These are phyloP conservation scores for Dicrurus megarhynchus DNA, from an alignment of 2,113 vertebrate genomes.

Conservation along the genomic window DNA sequence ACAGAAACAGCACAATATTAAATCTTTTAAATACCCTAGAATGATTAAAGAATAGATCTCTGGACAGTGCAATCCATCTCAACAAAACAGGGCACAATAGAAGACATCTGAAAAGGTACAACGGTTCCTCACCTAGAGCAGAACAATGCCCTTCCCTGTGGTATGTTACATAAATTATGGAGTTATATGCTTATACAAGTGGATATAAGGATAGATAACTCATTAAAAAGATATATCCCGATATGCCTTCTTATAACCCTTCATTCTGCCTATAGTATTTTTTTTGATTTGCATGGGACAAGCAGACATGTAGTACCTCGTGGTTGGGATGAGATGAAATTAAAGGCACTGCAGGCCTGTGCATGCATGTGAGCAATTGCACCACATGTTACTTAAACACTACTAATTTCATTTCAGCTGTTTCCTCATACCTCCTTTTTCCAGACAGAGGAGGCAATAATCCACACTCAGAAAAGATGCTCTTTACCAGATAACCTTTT, in stretches of 20 bases:
- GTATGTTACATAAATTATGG: neutral
- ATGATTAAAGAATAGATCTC: neutral
- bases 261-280: neutral
- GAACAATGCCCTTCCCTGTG: neutral
- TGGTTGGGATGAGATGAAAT: neutral
- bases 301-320: accelerated
- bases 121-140: neutral
- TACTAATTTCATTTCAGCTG: neutral
- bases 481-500: neutral
- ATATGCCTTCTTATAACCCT: neutral
- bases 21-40: neutral
- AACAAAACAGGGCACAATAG: accelerated
- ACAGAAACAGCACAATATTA: neutral
- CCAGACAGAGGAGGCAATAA: neutral
- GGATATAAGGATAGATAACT: neutral
- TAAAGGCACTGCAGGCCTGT: neutral
- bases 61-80: neutral
- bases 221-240: neutral
- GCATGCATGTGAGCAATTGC: neutral
- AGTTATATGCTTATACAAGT: neutral
- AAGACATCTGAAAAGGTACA: neutral
- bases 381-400: neutral
- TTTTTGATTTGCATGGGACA: neutral
- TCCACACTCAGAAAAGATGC: neutral
- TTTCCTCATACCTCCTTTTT: neutral